Base-by-base conservation (phyloP, 2,113 vertebrate genomes). In the Arizona elegans region DNA sequence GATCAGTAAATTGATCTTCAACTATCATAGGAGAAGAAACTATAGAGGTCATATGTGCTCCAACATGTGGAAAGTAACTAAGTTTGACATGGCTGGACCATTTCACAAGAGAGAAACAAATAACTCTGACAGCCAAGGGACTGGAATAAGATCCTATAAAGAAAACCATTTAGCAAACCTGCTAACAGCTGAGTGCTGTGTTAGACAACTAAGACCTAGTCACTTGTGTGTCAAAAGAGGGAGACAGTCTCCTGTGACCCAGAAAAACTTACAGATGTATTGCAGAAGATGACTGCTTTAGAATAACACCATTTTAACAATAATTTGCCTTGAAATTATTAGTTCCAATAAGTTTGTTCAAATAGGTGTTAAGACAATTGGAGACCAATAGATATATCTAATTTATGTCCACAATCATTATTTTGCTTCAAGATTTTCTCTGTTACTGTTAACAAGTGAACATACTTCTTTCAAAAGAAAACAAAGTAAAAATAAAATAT, bases 11-110 rank as follows among this genome's bases (percentile, higher is more conserved):
- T 81, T 38, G 91, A 96, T 93, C 93, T 96, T 96, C 75, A 90
- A 54, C 89, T 95, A 86, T 95, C 54, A 7, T 0, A 47, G 87
- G 10, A 62, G 85, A 96, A 95, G 89, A 86, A 87, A n/a, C 62
- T 0, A 2, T 29, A 52, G 91, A 95, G 94, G 92, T 90, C 90
- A 90, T 95, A 33, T 94, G 9, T 10, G 90, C 50, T 86, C 43
- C 91, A 21, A 93, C 62, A 95, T 38, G 9, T 58, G 87, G 88
- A 95, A 94, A 96, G 90, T 96, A 96, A 96, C 88, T 92, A 91
- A 62, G 70, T 96, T 93, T 97, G 96, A 96, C 95, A 75, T 91
- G 94, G 93, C 87, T 95, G 95, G 92, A 94, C 90, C 70, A 93
- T 75, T 70, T 96, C 55, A 92, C 89, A 91, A 93, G 93, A 93